Evolutionary conservation across 2,888 invertebrate species (phyloP).

Genomic region (Mactromeris polynyma): DNA sequence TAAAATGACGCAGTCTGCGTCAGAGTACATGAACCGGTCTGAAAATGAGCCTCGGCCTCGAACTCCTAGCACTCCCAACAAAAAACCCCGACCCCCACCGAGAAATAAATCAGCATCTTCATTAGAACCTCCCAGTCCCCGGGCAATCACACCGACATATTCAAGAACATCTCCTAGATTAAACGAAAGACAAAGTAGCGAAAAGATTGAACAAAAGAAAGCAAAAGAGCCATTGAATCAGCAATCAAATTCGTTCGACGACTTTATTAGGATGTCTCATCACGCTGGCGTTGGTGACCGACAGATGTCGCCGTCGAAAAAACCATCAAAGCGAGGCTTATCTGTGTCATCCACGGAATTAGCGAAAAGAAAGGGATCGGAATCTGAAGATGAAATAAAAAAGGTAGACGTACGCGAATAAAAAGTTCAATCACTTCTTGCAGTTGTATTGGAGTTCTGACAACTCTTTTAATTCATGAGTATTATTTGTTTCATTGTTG

Average conservation of each 20-base stretch:
- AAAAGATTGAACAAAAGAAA: conserved; percentile 39
- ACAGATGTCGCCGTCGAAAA: conserved; percentile 35
- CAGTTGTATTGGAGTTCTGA: too few species aligned
- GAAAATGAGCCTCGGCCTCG: conserved; percentile 4
- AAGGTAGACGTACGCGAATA: too few species aligned
- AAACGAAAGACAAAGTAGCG: conserved; percentile 38
- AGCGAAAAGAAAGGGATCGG: conserved; percentile 24
- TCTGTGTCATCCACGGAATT: conserved; percentile 49
- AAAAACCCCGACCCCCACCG: conserved; percentile 23
- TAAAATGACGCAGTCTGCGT: conserved; percentile 36
- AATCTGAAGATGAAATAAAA: conserved; percentile 55
- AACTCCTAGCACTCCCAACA: conserved; percentile 18
- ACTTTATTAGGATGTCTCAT: conserved; percentile 57
- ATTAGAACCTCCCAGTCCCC: conserved; percentile 20
- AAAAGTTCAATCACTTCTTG: too few species aligned
- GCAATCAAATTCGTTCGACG: conserved; percentile 59
- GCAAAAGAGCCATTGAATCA: conserved; percentile 37
- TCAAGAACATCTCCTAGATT: conserved; percentile 5
- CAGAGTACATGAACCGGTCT: conserved; percentile 31
- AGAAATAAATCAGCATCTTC: conserved; percentile 15
- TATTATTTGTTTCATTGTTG: too few species aligned
- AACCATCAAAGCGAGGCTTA: conserved; percentile 39
- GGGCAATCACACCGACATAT: background rate
- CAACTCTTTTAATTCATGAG: too few species aligned
- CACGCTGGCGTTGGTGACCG: conserved; percentile 53